Evolutionary conservation across 2,888 invertebrate genomes (phyloP).

Genomic region (Fabriciana adippe): DNA sequence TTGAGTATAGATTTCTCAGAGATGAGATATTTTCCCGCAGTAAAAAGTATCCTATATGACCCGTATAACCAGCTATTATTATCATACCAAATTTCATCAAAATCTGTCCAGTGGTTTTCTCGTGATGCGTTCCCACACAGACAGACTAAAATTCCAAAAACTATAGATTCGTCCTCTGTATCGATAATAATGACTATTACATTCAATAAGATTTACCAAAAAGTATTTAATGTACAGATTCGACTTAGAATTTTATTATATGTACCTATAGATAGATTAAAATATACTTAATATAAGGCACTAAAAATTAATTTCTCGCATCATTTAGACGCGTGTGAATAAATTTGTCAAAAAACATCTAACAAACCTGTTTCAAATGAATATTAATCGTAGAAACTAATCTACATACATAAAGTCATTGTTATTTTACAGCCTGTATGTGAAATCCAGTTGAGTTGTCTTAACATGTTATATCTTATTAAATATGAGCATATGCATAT

Average conservation of each 20-base stretch:
- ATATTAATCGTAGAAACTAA: conserved; percentile 43
- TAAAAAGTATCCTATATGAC: too few relatives aligned
- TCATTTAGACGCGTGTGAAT: conserved; percentile 36
- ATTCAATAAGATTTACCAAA: too few relatives aligned
- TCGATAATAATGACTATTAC: too few relatives aligned
- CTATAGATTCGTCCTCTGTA: too few relatives aligned
- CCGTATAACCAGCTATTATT: not conserved
- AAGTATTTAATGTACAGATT: too few relatives aligned
- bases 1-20: too few relatives aligned
- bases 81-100: not conserved
- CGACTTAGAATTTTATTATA: too few relatives aligned
- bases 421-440: not conserved
- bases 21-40: too few relatives aligned
- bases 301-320: conserved; percentile 28
- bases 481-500: conserved; percentile 10
- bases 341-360: conserved; percentile 4
- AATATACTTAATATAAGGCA: conserved; percentile 12
- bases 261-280: conserved; percentile 1
- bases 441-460: conserved; percentile 1
- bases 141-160: too few relatives aligned
- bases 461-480: conserved; percentile 4
- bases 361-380: conserved; percentile 27
- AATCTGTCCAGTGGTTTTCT: too few relatives aligned
- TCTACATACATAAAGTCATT: conserved; percentile 36
- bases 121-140: too few relatives aligned